Conservation (phyloP, 2,888 invertebrate species). For the Phalera bucephala region DNA sequence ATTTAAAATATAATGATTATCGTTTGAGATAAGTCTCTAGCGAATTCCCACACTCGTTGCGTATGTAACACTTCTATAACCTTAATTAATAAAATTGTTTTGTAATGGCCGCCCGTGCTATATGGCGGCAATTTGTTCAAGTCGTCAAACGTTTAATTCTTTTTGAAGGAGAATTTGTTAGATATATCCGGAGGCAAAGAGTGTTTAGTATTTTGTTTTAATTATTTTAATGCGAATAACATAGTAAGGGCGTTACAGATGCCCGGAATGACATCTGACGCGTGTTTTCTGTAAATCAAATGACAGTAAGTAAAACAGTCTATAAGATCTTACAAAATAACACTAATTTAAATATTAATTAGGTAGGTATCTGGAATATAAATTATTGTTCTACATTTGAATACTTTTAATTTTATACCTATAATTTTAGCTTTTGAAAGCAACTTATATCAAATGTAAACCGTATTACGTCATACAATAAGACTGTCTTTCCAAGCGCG, state of each 20-base stretch:
- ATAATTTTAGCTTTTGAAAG: too few species aligned
- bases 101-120: background rate
- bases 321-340: too few species aligned
- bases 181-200: background rate
- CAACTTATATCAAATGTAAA: too few species aligned
- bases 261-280: background rate
- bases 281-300: background rate
- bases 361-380: too few species aligned
- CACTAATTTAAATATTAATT: too few species aligned
- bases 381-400: too few species aligned
- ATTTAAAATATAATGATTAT: constrained; percentile 76
- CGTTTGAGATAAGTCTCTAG: constrained; percentile 50
- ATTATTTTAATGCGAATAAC: background rate
- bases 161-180: background rate
- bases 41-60: constrained; percentile 69
- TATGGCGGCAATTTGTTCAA: background rate
- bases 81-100: constrained; percentile 31
- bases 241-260: background rate
- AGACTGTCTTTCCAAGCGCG: too few species aligned
- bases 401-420: too few species aligned
- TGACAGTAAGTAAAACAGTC: too few species aligned
- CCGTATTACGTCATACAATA: too few species aligned
- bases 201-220: background rate
- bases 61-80: constrained; percentile 43
- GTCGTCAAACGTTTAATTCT: background rate